Evolutionary conservation across 2,113 vertebrate species (phyloP), one percentile per base, ranked within the genome.

Genomic region (Sisor rabdophorus): DNA sequence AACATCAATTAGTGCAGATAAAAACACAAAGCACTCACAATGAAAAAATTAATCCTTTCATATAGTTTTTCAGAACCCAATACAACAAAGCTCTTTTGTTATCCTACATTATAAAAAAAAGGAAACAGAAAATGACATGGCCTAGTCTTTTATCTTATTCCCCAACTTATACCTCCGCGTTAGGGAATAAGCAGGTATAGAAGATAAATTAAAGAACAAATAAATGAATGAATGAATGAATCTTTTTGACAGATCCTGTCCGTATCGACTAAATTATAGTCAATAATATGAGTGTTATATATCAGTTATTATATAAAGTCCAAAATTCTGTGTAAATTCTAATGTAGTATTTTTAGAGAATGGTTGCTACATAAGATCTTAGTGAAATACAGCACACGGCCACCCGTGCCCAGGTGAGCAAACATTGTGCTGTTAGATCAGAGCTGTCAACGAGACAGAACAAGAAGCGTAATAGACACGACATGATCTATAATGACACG

Each of bases 381-480:
- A 40, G 13, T 19, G 58, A 44, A 17, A 53, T 72, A 44, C n/a
- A 58, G 32, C 32, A 47, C 30, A 56, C 55, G 22, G n/a, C n/a
- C 50, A 44, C 32, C 7, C 24, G 17, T 67, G 10, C 4, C 65
- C 71, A 73, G 71, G 71, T 73, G 71, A 59, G 71, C 13, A 73
- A 73, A 73, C 71, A 73, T 2, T 47, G 47, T 28, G 71, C 15
- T 28, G 1, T 73, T 59, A 28, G 69, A 71, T 30, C 16, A 2
- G 40, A 65, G 61, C 61, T 73, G 71, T 73, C 55, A 59, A 53
- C 22, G 17, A 40, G n/a, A 47, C 16, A 52, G 20, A 11, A 20
- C 52, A 13, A 50, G 1, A 47, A 16, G 47, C 3, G 10, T 16
- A 44, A 3, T 24, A 68, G 22, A 2, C 17, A 17, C 24, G 1